Percentiles rank a stretch among this genome's conserved stretches.
These are phyloP conservation scores for Tetranychus urticae DNA, from an alignment of 1,140 invertebrate genomes.

Conservation along the genomic window DNA sequence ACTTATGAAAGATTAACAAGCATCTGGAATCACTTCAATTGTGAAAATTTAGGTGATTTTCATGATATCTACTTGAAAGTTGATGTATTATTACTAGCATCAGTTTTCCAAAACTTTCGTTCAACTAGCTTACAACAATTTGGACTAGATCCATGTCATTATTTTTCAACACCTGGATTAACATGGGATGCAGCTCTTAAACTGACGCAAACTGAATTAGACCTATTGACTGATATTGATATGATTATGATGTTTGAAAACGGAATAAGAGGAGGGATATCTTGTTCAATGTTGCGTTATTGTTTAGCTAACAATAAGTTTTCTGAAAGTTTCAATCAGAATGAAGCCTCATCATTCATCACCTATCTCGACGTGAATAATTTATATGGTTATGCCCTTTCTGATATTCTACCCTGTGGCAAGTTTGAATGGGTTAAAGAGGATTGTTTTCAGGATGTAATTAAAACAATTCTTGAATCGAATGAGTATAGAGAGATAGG, in stretches of 20 bases:
- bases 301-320: conserved; percentile 7
- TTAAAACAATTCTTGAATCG: neutral
- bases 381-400: conserved; percentile 12
- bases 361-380: conserved; percentile 14
- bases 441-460: neutral
- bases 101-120: neutral
- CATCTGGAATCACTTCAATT: neutral
- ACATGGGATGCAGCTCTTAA: neutral
- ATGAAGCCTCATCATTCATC: conserved; percentile 13
- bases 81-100: neutral
- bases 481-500: conserved; percentile 5
- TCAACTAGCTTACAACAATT: neutral
- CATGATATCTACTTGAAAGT: neutral
- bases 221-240: conserved; percentile 14
- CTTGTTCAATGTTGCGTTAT: neutral
- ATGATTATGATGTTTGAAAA: conserved; percentile 17
- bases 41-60: neutral
- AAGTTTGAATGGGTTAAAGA: conserved; percentile 6
- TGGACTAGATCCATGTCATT: neutral
- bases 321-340: conserved; percentile 9
- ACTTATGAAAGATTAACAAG: neutral
- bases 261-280: neutral
- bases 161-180: neutral
- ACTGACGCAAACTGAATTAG: neutral
- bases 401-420: conserved; percentile 6